Evolutionary conservation across 2,113 vertebrate genomes (phyloP), one percentile per base, ranked within the genome.

Genomic region (Oryzias celebensis): DNA sequence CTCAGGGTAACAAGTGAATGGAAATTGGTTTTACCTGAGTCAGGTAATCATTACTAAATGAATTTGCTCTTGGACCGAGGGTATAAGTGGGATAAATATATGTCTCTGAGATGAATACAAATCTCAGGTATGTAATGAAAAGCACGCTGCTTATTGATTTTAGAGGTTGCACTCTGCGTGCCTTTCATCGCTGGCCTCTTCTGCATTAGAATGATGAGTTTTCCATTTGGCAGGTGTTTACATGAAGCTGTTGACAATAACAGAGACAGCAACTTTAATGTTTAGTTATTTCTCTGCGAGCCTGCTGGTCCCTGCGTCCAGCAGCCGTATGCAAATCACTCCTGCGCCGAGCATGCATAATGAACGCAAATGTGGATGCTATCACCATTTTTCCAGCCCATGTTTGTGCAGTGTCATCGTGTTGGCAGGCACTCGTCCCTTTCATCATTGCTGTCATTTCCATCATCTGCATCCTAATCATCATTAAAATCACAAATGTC

Each of bases 11-110:
- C 86, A 83, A 91, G 91, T 92, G 89, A 91, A 87, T 92, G 89
- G 92, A 95, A 93, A 94, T 91, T 89, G 85, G 90, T 92, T 95
- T 90, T 90, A 92, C 91, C 92, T 85, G 90, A 94, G 92, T 95
- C 93, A 94, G 92, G 91, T 94, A 95, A 95, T 96, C 94, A 93
- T 95, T 95, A 89, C 93, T 95, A 96, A 96, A 92, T 91, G 90
- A 93, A 92, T 96, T 94, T 90, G 64, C 85, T 92, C 85, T 85
- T 57, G 69, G 90, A 78, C 92, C 89, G 71, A 79, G 84, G 88
- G 89, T 92, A 89, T 94, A 94, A 94, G 92, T 92, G 90, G 84
- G 73, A 86, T 91, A 91, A 91, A 86, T 86, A 91, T 88, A 92
- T 81, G 82, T 90, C 85, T 85, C 66, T 78, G 76, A 80, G 87